Percentiles rank a stretch among this genome's conserved stretches.
phyloP scores from a whole-genome alignment of 2,797 vertebrate genomes.

The Hozukius guyotensis region DNA sequence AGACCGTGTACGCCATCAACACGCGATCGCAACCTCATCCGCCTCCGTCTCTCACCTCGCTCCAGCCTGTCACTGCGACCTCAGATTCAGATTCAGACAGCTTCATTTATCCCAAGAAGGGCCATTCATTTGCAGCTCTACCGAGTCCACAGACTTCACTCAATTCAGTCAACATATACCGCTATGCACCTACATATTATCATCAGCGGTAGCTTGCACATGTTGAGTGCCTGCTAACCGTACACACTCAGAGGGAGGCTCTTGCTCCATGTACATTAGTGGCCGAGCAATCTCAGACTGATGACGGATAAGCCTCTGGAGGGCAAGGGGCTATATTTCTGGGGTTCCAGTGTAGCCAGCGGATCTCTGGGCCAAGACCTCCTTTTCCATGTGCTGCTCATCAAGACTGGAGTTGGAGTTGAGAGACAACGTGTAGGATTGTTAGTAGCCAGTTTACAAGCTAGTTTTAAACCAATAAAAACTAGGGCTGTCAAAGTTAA shows the following conservation, averaged over 20 bases:
- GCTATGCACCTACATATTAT: slow-evolving; percentile 46
- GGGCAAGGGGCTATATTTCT: too few relatives aligned
- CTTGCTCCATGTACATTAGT: slow-evolving; percentile 59
- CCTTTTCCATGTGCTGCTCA: too few relatives aligned
- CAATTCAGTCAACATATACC: slow-evolving; percentile 36
- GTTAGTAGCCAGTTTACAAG: neutral
- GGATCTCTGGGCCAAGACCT: too few relatives aligned
- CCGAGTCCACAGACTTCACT: neutral
- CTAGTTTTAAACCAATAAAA: neutral
- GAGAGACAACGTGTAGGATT: too few relatives aligned
- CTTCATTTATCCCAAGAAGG: neutral
- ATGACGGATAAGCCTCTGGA: too few relatives aligned
- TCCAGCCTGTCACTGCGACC: slow-evolving; percentile 46
- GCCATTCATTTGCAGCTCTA: neutral
- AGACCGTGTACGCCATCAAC: slow-evolving; percentile 50
- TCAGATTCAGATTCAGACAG: neutral
- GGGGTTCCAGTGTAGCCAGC: too few relatives aligned
- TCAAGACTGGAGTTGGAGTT: too few relatives aligned
- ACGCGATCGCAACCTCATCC: slow-evolving; percentile 10
- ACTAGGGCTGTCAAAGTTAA: too few relatives aligned
- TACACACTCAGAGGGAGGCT: slow-evolving; percentile 26
- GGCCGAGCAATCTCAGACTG: slow-evolving; percentile 15
- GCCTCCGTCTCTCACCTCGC: slow-evolving; percentile 52
- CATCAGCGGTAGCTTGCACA: slow-evolving; percentile 39
- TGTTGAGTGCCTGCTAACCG: slow-evolving; percentile 31